phyloP scores from a whole-genome alignment of 2,797 vertebrate genomes.

The Syndactyla subalaris region DNA sequence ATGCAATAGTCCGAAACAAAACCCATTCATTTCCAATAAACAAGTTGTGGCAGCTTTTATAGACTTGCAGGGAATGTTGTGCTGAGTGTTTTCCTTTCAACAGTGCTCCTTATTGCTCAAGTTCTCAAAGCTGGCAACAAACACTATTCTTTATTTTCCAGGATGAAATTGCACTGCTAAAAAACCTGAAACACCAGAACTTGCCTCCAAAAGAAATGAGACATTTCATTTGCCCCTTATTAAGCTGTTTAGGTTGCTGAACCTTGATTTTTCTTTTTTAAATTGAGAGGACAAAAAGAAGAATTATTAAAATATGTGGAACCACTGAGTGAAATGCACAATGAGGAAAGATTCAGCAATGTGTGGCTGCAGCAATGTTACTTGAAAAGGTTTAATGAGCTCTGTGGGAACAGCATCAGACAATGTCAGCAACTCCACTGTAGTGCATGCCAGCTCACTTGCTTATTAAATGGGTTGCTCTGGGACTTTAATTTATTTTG shows the following conservation, averaged over 20 bases:
- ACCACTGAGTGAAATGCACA: neutral
- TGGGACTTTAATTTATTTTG: constrained; percentile 21
- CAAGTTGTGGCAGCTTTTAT: neutral
- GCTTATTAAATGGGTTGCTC: constrained; percentile 21
- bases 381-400: constrained; percentile 47
- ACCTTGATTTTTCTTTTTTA: neutral
- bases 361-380: constrained; percentile 11
- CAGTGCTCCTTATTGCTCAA: neutral
- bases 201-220: neutral
- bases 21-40: neutral
- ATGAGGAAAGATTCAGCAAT: neutral
- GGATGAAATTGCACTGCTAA: neutral
- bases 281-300: neutral
- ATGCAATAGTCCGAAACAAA: neutral
- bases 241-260: neutral
- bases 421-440: constrained; percentile 43
- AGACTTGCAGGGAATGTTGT: neutral
- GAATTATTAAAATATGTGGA: neutral
- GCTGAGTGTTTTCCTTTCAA: neutral
- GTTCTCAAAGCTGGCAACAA: neutral
- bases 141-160: neutral
- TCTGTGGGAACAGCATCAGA: constrained; percentile 35
- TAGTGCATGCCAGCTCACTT: constrained; percentile 8
- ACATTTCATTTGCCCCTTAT: neutral
- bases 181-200: neutral